Conservation (phyloP, 2,113 vertebrate genomes). For the Aphelocoma coerulescens region DNA sequence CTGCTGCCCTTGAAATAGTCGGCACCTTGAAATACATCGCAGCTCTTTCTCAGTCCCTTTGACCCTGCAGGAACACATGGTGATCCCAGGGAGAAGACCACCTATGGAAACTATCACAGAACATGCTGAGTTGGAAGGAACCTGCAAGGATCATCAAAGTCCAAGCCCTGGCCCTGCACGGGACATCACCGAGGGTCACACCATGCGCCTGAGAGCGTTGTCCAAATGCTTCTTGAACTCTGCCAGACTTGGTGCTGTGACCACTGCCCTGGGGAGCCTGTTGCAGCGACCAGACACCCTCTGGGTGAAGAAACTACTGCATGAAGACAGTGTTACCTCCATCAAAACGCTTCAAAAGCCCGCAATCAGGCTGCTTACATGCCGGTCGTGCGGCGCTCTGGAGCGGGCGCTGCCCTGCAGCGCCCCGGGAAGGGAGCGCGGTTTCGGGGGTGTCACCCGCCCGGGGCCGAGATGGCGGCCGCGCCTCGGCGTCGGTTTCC, state of each 20-base stretch:
- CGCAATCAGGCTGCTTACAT: fast-evolving
- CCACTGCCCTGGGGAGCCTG: neutral
- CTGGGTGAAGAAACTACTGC: neutral
- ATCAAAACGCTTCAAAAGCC: neutral
- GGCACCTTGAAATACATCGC: fast-evolving
- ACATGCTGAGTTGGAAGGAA: neutral
- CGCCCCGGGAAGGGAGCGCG: neutral
- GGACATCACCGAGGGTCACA: neutral
- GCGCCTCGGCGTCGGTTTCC: neutral
- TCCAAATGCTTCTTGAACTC: neutral
- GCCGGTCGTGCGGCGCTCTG: fast-evolving
- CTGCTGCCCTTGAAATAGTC: neutral
- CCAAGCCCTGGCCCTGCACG: neutral
- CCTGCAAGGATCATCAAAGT: neutral
- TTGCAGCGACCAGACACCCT: neutral
- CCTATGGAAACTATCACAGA: fast-evolving
- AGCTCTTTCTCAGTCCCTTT: neutral
- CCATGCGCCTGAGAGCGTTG: fast-evolving
- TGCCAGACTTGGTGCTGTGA: neutral
- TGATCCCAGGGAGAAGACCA: neutral
- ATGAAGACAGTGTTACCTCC: fast-evolving
- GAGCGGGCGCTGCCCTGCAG: fast-evolving
- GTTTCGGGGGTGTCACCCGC: neutral
- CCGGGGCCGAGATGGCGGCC: neutral
- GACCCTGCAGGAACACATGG: fast-evolving